Percentiles rank a stretch among this genome's conserved stretches.
Evolutionary conservation across 2,888 invertebrate genomes (phyloP).

Genomic region (Gandaritis pyraliata): DNA sequence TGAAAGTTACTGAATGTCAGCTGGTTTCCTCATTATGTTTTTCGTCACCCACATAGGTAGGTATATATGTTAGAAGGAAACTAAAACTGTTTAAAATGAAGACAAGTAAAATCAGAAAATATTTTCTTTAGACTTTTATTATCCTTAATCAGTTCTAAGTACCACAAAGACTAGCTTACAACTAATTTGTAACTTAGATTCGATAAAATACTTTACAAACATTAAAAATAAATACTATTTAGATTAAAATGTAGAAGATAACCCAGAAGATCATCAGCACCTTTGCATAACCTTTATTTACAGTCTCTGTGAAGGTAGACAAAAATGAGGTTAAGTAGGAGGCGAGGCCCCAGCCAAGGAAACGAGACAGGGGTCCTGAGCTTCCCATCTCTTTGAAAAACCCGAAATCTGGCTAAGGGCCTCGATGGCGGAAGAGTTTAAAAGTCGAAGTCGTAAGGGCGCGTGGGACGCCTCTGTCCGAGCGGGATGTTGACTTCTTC

Average conservation of each 20-base stretch:
- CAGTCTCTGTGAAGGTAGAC: slow-evolving; percentile 19
- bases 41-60: too few species aligned
- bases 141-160: slow-evolving; percentile 55
- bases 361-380: background rate
- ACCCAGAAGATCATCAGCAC: slow-evolving; percentile 36
- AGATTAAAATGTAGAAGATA: slow-evolving; percentile 43
- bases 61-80: background rate
- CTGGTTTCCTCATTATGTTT: too few species aligned
- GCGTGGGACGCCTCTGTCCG: slow-evolving; percentile 89
- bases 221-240: slow-evolving; percentile 64
- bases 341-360: background rate
- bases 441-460: slow-evolving; percentile 77
- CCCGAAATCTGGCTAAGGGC: slow-evolving; percentile 5
- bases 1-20: too few species aligned
- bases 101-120: slow-evolving; percentile 12
- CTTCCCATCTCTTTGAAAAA: background rate
- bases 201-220: slow-evolving; percentile 66
- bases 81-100: background rate
- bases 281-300: slow-evolving; percentile 36
- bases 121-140: slow-evolving; percentile 55
- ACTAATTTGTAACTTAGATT: slow-evolving; percentile 81
- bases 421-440: slow-evolving; percentile 46
- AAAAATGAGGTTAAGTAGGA: slow-evolving; percentile 14
- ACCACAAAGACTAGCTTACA: slow-evolving; percentile 80
- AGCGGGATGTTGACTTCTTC: slow-evolving; percentile 95